Percentiles rank a stretch among this genome's conserved stretches.
phyloP scores from a whole-genome alignment of 2,888 invertebrate species.

The Aphelenchoides bicaudatus region DNA sequence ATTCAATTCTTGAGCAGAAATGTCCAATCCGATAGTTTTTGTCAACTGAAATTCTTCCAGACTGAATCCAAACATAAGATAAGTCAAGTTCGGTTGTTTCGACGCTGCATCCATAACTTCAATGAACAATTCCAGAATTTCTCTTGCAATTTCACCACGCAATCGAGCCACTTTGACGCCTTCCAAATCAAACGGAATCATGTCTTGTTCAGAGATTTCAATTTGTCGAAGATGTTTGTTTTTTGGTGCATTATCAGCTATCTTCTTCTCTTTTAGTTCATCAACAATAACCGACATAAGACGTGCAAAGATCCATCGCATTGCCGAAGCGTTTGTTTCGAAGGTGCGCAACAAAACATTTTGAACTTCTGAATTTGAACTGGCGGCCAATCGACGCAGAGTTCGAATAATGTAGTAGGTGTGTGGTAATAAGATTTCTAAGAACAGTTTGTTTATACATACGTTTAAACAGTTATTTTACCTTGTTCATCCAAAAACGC shows the following conservation, averaged over 20 bases:
- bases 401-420: constrained; percentile 44
- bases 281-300: constrained; percentile 33
- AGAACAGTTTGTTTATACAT: neutral
- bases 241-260: too few relatives aligned
- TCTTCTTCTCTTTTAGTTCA: too few relatives aligned
- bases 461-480: neutral
- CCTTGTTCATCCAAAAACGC: constrained; percentile 18
- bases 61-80: constrained; percentile 39
- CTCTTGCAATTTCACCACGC: constrained; percentile 49
- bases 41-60: constrained; percentile 3
- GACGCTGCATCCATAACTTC: constrained; percentile 38
- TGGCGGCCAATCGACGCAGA: constrained; percentile 40
- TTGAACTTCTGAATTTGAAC: constrained; percentile 39
- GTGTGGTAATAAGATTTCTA: constrained; percentile 39
- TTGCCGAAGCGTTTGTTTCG: neutral
- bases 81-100: constrained; percentile 33
- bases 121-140: constrained; percentile 42
- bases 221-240: constrained; percentile 27
- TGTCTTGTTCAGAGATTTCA: constrained; percentile 26
- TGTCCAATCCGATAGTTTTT: constrained; percentile 22
- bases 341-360: constrained; percentile 31
- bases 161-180: constrained; percentile 21
- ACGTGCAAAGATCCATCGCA: constrained; percentile 26
- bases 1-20: constrained; percentile 30
- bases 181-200: constrained; percentile 24